phyloP scores from a whole-genome alignment of 2,113 vertebrate species.

The Hemibagrus wyckioides region DNA sequence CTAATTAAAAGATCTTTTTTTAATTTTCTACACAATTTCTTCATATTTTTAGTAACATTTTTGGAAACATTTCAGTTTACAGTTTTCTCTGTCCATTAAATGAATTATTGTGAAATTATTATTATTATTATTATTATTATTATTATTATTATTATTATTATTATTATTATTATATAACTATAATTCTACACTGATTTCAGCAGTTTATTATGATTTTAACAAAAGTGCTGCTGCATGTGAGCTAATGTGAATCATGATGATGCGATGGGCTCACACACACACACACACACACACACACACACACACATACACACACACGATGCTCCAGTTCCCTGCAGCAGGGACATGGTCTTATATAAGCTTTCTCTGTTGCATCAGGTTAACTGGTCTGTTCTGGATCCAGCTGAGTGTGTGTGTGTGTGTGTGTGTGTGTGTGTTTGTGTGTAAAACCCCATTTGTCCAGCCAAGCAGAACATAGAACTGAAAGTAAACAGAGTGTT shows the following conservation, averaged over 20 bases:
- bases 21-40: too few species aligned
- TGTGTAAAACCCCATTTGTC: slow-evolving; percentile 11
- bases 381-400: slow-evolving; percentile 53
- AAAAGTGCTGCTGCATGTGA: too few species aligned
- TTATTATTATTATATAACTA: too few species aligned
- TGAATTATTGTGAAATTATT: too few species aligned
- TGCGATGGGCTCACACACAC: not conserved
- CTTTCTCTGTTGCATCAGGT: slow-evolving; percentile 55
- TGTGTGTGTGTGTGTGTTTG: slow-evolving; percentile 21
- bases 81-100: too few species aligned
- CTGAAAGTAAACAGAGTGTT: not conserved
- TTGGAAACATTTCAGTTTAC: too few species aligned
- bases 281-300: slow-evolving; percentile 47
- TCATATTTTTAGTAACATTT: too few species aligned
- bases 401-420: slow-evolving; percentile 28
- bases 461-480: slow-evolving; percentile 6
- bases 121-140: too few species aligned
- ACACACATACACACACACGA: not conserved
- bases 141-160: too few species aligned
- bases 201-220: not conserved
- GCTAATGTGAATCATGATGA: too few species aligned
- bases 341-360: slow-evolving; percentile 67
- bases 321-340: slow-evolving; percentile 45
- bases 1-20: too few species aligned
- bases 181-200: not conserved